These are phyloP conservation scores for Lonchura striata DNA, from an alignment of 2,113 vertebrate genomes.

Conservation along the genomic window DNA sequence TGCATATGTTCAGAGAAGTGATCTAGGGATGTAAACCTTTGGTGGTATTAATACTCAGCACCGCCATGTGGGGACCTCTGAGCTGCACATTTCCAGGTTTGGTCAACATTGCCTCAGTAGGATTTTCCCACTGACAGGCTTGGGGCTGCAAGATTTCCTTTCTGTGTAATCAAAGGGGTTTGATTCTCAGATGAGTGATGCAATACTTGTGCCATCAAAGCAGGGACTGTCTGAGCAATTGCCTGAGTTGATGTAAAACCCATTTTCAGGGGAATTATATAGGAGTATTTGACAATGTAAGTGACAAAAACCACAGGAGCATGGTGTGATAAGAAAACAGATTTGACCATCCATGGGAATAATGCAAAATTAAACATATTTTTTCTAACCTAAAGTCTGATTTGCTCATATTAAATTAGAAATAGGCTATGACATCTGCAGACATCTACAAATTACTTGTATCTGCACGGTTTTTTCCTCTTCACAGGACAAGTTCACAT, in stretches of 20 bases:
- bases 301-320: constrained; percentile 50
- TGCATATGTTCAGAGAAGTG: neutral
- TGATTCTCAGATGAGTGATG: neutral
- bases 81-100: neutral
- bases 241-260: neutral
- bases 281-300: neutral
- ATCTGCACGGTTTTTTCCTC: neutral
- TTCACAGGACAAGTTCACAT: neutral
- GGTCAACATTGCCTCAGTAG: neutral
- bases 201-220: constrained; percentile 18
- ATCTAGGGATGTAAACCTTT: neutral
- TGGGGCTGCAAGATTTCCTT: neutral
- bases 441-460: neutral
- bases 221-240: constrained; percentile 5
- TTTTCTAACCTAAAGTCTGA: constrained; percentile 19
- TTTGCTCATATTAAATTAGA: constrained; percentile 25
- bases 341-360: constrained; percentile 37
- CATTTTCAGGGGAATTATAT: constrained; percentile 4
- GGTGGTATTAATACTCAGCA: neutral
- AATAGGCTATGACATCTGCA: neutral
- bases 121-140: neutral
- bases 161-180: neutral
- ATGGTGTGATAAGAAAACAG: constrained; percentile 37
- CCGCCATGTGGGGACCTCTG: neutral
- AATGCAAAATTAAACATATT: constrained; percentile 26